Percentiles rank a stretch among this genome's conserved stretches.
phyloP scores from a whole-genome alignment of 37 sponge, comb jelly and placozoan species.

The Oopsacas minuta region DNA sequence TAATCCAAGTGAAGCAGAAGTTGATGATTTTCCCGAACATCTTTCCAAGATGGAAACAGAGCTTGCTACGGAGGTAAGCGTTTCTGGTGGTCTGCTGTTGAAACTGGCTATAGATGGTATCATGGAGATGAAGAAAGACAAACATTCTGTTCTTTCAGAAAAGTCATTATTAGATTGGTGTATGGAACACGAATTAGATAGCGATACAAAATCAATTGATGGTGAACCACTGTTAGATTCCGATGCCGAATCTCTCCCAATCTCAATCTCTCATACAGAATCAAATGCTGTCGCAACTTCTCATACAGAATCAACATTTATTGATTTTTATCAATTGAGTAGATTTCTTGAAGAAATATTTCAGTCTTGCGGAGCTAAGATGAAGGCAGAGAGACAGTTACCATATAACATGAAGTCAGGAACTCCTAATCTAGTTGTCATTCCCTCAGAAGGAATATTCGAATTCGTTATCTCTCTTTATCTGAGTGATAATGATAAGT shows the following conservation, averaged over 20 bases:
- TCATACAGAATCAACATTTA: not conserved
- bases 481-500: not conserved
- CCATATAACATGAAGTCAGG: not conserved
- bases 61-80: not conserved
- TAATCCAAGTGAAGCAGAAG: not conserved
- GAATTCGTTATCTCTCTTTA: constrained; percentile 5
- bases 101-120: not conserved
- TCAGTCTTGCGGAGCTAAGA: not conserved
- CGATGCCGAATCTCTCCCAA: not conserved
- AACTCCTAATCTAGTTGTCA: not conserved
- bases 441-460: not conserved
- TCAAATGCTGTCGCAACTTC: not conserved
- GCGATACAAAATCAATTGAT: not conserved
- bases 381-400: not conserved
- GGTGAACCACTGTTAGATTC: not conserved
- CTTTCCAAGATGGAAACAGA: not conserved
- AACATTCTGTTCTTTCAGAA: not conserved
- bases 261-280: not conserved
- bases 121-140: not conserved
- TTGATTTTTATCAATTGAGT: not conserved
- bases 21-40: not conserved
- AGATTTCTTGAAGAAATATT: not conserved
- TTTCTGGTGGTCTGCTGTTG: not conserved
- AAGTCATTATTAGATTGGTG: not conserved
- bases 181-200: not conserved